Evolutionary conservation across 2,113 vertebrate species (phyloP).

Genomic region (Sciurus niger): DNA sequence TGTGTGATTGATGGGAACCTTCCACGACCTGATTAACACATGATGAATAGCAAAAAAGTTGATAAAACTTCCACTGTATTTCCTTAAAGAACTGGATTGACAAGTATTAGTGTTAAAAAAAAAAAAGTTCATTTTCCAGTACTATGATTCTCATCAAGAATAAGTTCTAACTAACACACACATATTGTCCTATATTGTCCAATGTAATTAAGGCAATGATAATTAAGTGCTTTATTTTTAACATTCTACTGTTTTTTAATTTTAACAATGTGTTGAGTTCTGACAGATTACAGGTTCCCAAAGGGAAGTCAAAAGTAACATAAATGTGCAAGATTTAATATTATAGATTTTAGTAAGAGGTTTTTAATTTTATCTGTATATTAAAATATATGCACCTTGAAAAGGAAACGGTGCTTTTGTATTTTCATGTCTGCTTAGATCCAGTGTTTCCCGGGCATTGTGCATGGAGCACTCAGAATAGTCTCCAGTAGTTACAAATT

Average conservation of each 20-base stretch:
- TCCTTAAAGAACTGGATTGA: slow-evolving; percentile 31
- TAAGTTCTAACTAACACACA: neutral
- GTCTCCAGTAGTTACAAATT: neutral
- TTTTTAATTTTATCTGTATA: neutral
- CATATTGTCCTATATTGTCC: neutral
- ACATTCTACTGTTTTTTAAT: neutral
- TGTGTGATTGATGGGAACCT: slow-evolving; percentile 31
- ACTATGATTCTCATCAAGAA: neutral
- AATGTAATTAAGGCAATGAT: slow-evolving; percentile 21
- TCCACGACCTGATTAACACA: slow-evolving; percentile 50
- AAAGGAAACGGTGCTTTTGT: neutral
- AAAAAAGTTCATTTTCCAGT: neutral
- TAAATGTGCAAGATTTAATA: neutral
- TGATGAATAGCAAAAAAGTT: slow-evolving; percentile 33
- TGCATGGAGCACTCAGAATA: neutral
- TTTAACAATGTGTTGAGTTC: neutral
- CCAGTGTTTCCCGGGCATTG: neutral
- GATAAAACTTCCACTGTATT: neutral
- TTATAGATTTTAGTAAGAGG: neutral
- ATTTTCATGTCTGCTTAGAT: neutral
- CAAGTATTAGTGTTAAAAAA: slow-evolving; percentile 3
- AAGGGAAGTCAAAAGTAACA: neutral
- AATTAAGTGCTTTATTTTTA: slow-evolving; percentile 31
- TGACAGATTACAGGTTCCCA: neutral
- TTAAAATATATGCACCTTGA: neutral